These are phyloP conservation scores for Diorhabda carinulata DNA, from an alignment of 1,140 invertebrate genomes.

Conservation along the genomic window DNA sequence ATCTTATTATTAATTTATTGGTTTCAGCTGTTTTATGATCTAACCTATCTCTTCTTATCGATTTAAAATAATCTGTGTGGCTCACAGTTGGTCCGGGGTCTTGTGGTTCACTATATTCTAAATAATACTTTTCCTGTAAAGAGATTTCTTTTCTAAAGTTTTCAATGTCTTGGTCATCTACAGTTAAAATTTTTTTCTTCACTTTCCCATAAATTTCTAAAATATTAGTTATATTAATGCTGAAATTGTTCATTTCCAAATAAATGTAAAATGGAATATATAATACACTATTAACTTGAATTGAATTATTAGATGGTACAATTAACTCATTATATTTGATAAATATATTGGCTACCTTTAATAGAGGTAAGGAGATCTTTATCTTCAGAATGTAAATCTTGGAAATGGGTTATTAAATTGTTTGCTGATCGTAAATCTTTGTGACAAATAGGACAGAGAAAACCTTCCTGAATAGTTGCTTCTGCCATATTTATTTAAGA, in stretches of 20 bases:
- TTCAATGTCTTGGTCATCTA: slow-evolving; percentile 64
- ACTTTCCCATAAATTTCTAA: slow-evolving; percentile 81
- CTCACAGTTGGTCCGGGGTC: slow-evolving; percentile 61
- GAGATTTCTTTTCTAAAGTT: slow-evolving; percentile 52
- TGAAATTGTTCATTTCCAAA: too few relatives aligned
- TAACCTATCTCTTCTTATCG: slow-evolving; percentile 58
- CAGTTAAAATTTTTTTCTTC: slow-evolving; percentile 82
- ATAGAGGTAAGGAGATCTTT: slow-evolving; percentile 86
- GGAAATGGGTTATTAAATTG: slow-evolving; percentile 82
- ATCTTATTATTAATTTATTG: slow-evolving; percentile 89
- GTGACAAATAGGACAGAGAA: slow-evolving; percentile 90
- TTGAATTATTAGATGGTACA: background rate
- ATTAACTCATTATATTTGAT: slow-evolving; percentile 6
- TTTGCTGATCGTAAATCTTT: slow-evolving; percentile 78
- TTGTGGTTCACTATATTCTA: slow-evolving; percentile 56
- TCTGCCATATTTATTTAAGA: slow-evolving; percentile 25
- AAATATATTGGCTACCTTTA: slow-evolving; percentile 61
- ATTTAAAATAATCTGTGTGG: slow-evolving; percentile 77
- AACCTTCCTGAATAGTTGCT: slow-evolving; percentile 64
- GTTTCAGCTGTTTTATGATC: slow-evolving; percentile 90
- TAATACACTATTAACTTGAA: slow-evolving; percentile 13
- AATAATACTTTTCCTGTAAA: slow-evolving; percentile 36
- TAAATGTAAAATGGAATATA: slow-evolving; percentile 1
- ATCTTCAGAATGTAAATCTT: slow-evolving; percentile 82
- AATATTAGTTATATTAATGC: slow-evolving; percentile 28